These are phyloP conservation scores for Bradysia coprophila DNA, from an alignment of 1,140 invertebrate genomes.

Conservation along the genomic window DNA sequence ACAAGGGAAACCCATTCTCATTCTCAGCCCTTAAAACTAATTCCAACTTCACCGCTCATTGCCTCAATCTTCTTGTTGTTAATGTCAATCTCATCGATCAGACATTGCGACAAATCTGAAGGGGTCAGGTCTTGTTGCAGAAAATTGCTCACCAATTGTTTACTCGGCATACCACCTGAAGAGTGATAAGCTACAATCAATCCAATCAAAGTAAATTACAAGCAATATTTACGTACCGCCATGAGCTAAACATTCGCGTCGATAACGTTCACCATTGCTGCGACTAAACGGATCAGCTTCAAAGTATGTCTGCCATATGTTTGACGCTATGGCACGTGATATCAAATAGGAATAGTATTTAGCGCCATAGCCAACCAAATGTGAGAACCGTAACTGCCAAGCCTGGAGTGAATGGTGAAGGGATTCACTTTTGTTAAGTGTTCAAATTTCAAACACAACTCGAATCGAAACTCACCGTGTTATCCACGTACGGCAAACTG, in stretches of 20 bases:
- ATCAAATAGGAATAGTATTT: slow-evolving; percentile 97
- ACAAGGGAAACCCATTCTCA: background rate
- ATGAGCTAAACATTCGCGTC: slow-evolving; percentile 57
- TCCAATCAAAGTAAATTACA: no score
- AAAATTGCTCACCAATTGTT: slow-evolving; percentile 50
- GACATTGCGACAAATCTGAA: slow-evolving; percentile 29
- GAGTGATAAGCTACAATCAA: no score
- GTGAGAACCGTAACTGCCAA: slow-evolving; percentile 91
- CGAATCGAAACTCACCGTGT: slow-evolving; percentile 43
- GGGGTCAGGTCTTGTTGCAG: slow-evolving; percentile 47
- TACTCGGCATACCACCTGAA: slow-evolving; percentile 59
- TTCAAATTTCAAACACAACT: background rate
- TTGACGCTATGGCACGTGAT: slow-evolving; percentile 79
- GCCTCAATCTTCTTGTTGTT: slow-evolving; percentile 25
- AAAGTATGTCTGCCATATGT: slow-evolving; percentile 87
- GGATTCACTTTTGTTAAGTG: background rate
- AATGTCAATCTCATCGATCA: slow-evolving; percentile 35
- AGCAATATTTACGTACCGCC: no score
- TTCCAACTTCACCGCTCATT: slow-evolving; percentile 7
- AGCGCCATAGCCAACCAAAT: slow-evolving; percentile 92
- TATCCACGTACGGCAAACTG: slow-evolving; percentile 64
- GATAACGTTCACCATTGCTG: slow-evolving; percentile 53
- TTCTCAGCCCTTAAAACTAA: background rate
- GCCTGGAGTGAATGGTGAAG: slow-evolving; percentile 35
- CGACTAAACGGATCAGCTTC: slow-evolving; percentile 63